Conservation (phyloP, 2,113 vertebrate genomes). For the Zapus hudsonius region DNA sequence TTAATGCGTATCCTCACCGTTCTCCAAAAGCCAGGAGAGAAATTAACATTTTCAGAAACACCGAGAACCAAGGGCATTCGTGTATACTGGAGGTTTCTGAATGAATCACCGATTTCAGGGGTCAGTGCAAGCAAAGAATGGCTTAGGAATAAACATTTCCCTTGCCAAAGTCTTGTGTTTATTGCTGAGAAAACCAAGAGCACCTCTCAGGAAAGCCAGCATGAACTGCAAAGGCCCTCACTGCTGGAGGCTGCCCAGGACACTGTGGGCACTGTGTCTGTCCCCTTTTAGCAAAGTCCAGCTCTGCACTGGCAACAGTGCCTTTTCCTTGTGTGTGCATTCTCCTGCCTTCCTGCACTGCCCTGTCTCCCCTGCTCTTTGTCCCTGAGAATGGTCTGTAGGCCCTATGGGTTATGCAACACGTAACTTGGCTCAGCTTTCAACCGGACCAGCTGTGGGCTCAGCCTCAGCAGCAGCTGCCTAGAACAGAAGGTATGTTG, state of each 20-base stretch:
- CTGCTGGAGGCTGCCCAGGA: neutral
- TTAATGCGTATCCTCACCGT: neutral
- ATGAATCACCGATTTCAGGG: slow-evolving; percentile 24
- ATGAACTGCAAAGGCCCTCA: neutral
- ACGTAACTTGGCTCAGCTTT: neutral
- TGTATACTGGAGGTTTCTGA: neutral
- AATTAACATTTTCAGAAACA: neutral
- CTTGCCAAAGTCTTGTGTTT: neutral
- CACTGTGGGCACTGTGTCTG: neutral
- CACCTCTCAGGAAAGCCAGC: neutral
- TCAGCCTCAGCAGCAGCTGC: neutral
- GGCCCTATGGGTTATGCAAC: neutral
- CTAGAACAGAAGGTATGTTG: neutral
- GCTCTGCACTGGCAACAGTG: neutral
- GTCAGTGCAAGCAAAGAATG: slow-evolving; percentile 23
- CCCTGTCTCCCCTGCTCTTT: neutral
- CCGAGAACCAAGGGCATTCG: neutral
- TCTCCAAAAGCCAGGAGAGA: neutral
- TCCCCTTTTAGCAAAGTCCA: neutral
- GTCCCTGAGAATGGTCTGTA: accelerated
- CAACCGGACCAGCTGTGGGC: neutral
- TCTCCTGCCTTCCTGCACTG: neutral
- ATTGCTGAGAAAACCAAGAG: slow-evolving; percentile 46
- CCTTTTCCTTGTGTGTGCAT: neutral
- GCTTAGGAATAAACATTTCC: neutral